Evolutionary conservation across 2,113 vertebrate genomes (phyloP).

Genomic region (Rhabdomys dilectus): DNA sequence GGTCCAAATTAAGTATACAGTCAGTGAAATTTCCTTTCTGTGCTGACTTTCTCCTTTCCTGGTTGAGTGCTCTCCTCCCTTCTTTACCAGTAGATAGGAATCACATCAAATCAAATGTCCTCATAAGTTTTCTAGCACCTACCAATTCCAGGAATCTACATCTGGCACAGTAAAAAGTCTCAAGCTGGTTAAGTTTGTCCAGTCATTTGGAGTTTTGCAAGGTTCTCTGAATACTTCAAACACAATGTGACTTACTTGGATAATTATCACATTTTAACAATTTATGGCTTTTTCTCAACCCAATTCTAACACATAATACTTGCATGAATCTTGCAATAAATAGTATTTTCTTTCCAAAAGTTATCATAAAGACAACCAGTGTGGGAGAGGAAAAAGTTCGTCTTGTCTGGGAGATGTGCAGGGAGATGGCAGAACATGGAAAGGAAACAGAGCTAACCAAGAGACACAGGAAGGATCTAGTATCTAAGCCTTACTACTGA

Average conservation of each 20-base stretch:
- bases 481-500: not conserved
- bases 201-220: not conserved
- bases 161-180: not conserved
- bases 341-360: constrained; percentile 18
- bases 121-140: not conserved
- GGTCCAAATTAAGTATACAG: not conserved
- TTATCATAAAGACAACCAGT: not conserved
- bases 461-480: not conserved
- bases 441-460: not conserved
- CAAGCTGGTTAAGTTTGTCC: not conserved
- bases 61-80: not conserved
- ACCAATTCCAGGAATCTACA: not conserved
- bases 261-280: constrained; percentile 30
- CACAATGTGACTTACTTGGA: not conserved
- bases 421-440: not conserved
- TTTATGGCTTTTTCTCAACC: not conserved
- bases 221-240: constrained; percentile 24
- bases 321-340: not conserved
- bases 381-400: not conserved
- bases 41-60: not conserved
- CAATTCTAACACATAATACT: not conserved
- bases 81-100: not conserved
- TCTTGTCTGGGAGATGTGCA: not conserved
- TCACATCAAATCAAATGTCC: not conserved
- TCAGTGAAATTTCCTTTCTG: not conserved